A percentile compares a stretch with the other conserved stretches of the same genome.
These are phyloP conservation scores for Thalassophryne amazonica DNA, from an alignment of 2,797 vertebrate genomes.

Conservation along the genomic window DNA sequence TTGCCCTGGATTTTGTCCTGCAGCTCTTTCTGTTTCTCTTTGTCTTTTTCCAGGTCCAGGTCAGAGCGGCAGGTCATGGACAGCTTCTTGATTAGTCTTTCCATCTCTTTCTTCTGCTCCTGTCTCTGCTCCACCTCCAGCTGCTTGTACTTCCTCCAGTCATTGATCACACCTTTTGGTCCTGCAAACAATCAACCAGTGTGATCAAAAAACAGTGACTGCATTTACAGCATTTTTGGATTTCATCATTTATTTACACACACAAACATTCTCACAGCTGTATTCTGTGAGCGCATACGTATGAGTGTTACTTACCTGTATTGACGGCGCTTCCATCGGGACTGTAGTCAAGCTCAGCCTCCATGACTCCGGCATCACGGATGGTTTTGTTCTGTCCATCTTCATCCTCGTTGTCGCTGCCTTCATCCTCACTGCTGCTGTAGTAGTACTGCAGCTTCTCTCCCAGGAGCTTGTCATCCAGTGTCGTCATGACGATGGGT, in stretches of 20 bases:
- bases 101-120: conserved; percentile 95
- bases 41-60: conserved; percentile 87
- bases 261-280: too few relatives aligned
- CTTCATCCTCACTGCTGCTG: conserved; percentile 96
- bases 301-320: conserved; percentile 79
- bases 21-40: conserved; percentile 86
- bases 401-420: conserved; percentile 90
- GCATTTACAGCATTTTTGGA: too few relatives aligned
- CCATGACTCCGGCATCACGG: conserved; percentile 54
- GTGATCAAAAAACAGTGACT: too few relatives aligned
- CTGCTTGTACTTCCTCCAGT: conserved; percentile 97
- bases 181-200: conserved; percentile 65
- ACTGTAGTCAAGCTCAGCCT: conserved; percentile 81
- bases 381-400: conserved; percentile 73
- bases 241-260: too few relatives aligned
- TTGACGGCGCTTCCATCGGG: conserved; percentile 89
- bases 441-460: conserved; percentile 99
- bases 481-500: conserved; percentile 84
- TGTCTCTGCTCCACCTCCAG: conserved; percentile 92
- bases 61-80: conserved; percentile 94
- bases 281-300: too few relatives aligned
- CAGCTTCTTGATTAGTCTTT: conserved; percentile 90
- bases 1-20: conserved; percentile 92
- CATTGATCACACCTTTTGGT: conserved; percentile 97
- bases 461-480: conserved; percentile 93